These are phyloP conservation scores for Epinotia bilunana DNA, from an alignment of 2,888 invertebrate species.

Conservation along the genomic window DNA sequence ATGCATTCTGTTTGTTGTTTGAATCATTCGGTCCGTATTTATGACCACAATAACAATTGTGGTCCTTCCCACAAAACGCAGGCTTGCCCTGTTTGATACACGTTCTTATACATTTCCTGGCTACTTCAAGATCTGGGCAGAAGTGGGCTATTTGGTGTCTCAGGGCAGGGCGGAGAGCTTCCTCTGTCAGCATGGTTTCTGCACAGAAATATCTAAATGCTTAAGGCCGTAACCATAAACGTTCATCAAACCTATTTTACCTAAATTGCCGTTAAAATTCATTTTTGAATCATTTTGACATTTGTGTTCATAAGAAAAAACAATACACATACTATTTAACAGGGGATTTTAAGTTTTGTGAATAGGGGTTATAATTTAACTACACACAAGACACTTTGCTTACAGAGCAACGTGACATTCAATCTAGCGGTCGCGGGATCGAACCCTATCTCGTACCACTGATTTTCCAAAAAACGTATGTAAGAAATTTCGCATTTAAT, in stretches of 20 bases:
- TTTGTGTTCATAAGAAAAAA: too few relatives aligned
- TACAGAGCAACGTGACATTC: too few relatives aligned
- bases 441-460: too few relatives aligned
- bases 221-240: not conserved
- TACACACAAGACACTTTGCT: too few relatives aligned
- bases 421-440: too few relatives aligned
- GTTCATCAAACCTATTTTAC: too few relatives aligned
- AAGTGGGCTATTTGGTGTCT: constrained; percentile 79
- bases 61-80: constrained; percentile 78
- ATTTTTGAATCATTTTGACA: not conserved
- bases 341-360: too few relatives aligned
- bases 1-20: constrained; percentile 45
- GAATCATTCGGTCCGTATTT: constrained; percentile 51
- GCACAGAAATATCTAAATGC: not conserved
- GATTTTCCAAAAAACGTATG: too few relatives aligned
- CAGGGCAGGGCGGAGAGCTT: constrained; percentile 50
- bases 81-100: constrained; percentile 68
- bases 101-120: constrained; percentile 66
- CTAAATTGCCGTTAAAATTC: too few relatives aligned
- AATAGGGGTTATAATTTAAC: too few relatives aligned
- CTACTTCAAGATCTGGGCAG: constrained; percentile 66
- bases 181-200: constrained; percentile 7
- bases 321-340: too few relatives aligned
- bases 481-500: too few relatives aligned
- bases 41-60: constrained; percentile 74